Percentiles rank a stretch among this genome's conserved stretches.
phyloP scores from a whole-genome alignment of 2,113 vertebrate species.

The Pygoscelis adeliae region DNA sequence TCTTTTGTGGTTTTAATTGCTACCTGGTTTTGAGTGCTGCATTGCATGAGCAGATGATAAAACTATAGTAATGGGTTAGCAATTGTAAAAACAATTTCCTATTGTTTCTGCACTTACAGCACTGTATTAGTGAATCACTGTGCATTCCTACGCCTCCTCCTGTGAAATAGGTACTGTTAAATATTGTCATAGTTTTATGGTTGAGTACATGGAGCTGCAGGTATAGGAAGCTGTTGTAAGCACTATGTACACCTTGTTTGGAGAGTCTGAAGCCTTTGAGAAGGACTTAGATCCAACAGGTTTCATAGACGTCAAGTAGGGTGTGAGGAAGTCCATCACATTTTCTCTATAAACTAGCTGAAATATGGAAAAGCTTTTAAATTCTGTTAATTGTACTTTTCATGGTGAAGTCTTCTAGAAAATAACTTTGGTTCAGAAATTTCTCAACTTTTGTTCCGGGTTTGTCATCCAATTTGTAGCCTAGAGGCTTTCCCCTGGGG shows the following conservation, averaged over 20 bases:
- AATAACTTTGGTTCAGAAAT: background rate
- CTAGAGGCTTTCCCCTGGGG: background rate
- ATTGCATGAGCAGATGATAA: background rate
- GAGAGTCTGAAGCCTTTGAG: background rate
- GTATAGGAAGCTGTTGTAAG: background rate
- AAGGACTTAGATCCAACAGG: background rate
- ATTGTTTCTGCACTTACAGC: background rate
- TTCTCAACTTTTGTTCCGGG: background rate
- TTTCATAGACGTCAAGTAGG: background rate
- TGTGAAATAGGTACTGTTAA: background rate
- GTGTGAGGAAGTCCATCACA: background rate
- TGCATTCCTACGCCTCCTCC: background rate
- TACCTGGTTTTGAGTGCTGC: background rate
- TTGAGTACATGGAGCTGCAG: background rate
- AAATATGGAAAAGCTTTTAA: background rate
- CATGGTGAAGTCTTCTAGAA: background rate
- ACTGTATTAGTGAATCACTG: background rate
- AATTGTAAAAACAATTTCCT: background rate
- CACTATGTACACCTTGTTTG: background rate
- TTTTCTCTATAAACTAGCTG: background rate
- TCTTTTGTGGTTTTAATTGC: background rate
- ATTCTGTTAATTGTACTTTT: background rate
- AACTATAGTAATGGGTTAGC: background rate
- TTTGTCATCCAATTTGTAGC: background rate
- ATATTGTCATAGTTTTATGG: background rate